Evolutionary conservation across 2,797 vertebrate genomes (phyloP).

Genomic region (Helicolenus hilgendorfi): DNA sequence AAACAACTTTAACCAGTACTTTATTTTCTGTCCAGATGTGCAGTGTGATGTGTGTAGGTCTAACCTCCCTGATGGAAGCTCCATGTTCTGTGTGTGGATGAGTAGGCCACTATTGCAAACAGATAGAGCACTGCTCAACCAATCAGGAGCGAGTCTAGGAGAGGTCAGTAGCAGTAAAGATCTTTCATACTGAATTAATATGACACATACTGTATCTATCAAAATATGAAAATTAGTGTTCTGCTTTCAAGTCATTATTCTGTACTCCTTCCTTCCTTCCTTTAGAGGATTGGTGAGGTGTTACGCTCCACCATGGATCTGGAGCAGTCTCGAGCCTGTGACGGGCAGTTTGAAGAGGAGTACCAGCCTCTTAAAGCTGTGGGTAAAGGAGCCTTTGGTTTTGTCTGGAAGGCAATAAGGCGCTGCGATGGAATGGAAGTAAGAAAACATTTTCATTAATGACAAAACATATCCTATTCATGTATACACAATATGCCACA

Average conservation of each 20-base stretch:
- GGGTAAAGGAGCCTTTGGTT: conserved; percentile 96
- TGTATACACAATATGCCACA: background rate
- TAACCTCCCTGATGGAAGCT: conserved; percentile 79
- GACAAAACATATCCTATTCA: background rate
- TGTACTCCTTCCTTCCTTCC: background rate
- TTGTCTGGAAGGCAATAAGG: conserved; percentile 94
- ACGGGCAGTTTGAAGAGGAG: conserved; percentile 92
- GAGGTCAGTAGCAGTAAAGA: conserved; percentile 86
- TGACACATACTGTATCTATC: background rate
- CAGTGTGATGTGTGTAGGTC: conserved; percentile 91
- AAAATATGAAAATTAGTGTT: background rate
- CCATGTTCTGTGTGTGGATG: conserved; percentile 94
- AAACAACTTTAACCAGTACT: background rate
- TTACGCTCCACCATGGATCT: conserved; percentile 90
- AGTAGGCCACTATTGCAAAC: conserved; percentile 82
- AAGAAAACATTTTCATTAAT: conserved; percentile 14
- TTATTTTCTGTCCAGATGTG: conserved; percentile 87
- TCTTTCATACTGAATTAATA: background rate
- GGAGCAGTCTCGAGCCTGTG: conserved; percentile 92
- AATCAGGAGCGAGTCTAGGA: conserved; percentile 86
- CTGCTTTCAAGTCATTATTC: background rate
- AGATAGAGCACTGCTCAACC: conserved; percentile 82
- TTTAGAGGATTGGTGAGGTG: conserved; percentile 78
- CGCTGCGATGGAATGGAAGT: conserved; percentile 92
- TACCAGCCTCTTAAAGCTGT: conserved; percentile 92